Conservation (phyloP, 2,888 invertebrate genomes). For the Melikaiella ostensackeni region DNA sequence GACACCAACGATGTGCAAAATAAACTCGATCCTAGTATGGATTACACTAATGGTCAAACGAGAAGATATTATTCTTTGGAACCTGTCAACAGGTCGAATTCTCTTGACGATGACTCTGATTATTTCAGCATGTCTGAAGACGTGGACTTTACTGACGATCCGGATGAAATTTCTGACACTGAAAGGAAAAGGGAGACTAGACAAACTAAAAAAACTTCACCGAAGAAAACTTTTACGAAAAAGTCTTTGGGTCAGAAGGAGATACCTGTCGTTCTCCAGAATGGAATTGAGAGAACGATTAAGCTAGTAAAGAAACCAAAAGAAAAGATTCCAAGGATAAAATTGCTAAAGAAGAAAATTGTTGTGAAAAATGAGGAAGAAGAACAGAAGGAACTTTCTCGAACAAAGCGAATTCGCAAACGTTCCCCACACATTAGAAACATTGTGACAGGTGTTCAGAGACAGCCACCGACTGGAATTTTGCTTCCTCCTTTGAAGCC, state of each 20-base stretch:
- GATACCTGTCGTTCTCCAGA: conserved; percentile 37
- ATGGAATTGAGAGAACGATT: conserved; percentile 18
- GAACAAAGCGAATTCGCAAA: conserved; percentile 37
- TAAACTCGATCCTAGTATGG: conserved; percentile 63
- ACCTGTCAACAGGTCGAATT: conserved; percentile 46
- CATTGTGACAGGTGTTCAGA: conserved; percentile 72
- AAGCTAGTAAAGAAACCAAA: background rate
- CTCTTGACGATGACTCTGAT: conserved; percentile 47
- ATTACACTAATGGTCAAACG: conserved; percentile 64
- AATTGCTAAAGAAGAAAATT: conserved; percentile 50
- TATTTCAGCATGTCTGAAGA: conserved; percentile 45
- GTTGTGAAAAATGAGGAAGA: conserved; percentile 48
- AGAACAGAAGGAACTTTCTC: conserved; percentile 2
- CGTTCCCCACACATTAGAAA: conserved; percentile 44
- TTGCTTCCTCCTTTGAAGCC: conserved; percentile 73
- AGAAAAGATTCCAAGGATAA: conserved; percentile 22
- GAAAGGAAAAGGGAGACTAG: conserved; percentile 43
- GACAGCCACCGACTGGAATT: conserved; percentile 72
- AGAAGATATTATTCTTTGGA: conserved; percentile 55
- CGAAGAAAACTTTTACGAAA: background rate
- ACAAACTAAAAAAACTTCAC: background rate
- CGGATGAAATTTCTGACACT: conserved; percentile 45
- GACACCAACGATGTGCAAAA: conserved; percentile 52
- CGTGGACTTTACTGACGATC: conserved; percentile 57
- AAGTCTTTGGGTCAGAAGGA: conserved; percentile 21